Percentiles rank a stretch among this genome's conserved stretches.
Evolutionary conservation across 2,797 vertebrate species (phyloP).

Genomic region (Forpus xanthops): DNA sequence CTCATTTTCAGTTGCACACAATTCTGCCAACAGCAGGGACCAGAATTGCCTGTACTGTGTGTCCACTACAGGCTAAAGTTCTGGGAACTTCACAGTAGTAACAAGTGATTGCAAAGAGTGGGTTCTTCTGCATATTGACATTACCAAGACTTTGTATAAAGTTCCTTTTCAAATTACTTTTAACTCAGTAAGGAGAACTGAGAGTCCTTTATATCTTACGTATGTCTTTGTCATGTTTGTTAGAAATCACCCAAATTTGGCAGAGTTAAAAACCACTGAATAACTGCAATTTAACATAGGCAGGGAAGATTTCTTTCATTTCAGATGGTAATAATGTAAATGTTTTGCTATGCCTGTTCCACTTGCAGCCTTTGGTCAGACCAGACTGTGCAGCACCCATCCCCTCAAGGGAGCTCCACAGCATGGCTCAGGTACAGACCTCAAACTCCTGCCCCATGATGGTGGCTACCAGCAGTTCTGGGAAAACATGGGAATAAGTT

Average conservation of each 20-base stretch:
- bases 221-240: background rate
- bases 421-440: background rate
- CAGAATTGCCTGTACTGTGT: background rate
- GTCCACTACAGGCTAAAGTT: background rate
- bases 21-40: background rate
- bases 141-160: background rate
- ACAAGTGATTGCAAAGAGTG: background rate
- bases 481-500: background rate
- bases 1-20: background rate
- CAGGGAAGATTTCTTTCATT: background rate
- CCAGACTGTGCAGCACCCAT: background rate
- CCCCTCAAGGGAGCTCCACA: accelerated
- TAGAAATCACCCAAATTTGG: background rate
- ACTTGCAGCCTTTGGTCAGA: background rate
- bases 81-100: background rate
- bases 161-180: background rate
- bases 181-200: background rate
- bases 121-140: background rate
- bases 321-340: background rate
- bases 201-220: background rate
- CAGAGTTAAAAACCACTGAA: background rate
- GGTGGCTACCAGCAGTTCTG: background rate
- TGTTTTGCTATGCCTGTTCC: background rate
- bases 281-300: background rate
- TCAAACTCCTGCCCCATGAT: background rate